A percentile compares a stretch with the other conserved stretches of the same genome.
phyloP scores from a whole-genome alignment of 2,888 invertebrate species.

The Gymnosoma rotundatum region DNA sequence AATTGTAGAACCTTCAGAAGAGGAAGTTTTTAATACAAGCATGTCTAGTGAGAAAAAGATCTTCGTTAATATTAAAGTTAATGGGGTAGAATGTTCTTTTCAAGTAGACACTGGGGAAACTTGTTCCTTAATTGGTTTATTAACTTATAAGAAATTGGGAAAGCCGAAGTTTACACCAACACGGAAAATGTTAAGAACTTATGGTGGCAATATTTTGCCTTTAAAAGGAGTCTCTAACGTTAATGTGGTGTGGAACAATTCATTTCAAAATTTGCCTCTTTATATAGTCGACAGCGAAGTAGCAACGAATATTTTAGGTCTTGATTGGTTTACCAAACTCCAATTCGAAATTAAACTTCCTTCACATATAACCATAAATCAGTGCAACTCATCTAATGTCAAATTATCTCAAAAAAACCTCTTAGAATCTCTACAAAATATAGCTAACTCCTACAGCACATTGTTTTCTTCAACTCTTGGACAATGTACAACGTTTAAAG shows the following conservation, averaged over 20 bases:
- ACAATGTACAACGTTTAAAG: constrained; percentile 11
- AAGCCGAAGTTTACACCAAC: neutral
- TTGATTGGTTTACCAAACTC: neutral
- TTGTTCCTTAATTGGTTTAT: neutral
- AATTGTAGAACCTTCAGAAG: neutral
- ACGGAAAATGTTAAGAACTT: neutral
- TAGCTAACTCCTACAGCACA: no score
- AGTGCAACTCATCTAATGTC: neutral
- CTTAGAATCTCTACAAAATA: no score
- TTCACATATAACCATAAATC: neutral
- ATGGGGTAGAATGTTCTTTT: neutral
- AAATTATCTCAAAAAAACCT: neutral
- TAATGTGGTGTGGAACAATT: neutral
- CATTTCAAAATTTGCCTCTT: neutral
- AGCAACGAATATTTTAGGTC: constrained; percentile 8
- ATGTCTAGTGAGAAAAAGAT: neutral
- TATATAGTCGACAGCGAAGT: neutral
- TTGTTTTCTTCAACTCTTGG: constrained; percentile 2
- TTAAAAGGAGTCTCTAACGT: neutral
- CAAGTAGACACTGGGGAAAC: constrained; percentile 28
- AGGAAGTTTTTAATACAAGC: neutral
- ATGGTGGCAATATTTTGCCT: neutral
- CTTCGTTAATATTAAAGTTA: neutral
- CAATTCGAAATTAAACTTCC: neutral
- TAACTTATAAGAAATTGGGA: neutral